Conservation (phyloP, 2,888 invertebrate genomes). For the Drosophila parthenogenetica region DNA sequence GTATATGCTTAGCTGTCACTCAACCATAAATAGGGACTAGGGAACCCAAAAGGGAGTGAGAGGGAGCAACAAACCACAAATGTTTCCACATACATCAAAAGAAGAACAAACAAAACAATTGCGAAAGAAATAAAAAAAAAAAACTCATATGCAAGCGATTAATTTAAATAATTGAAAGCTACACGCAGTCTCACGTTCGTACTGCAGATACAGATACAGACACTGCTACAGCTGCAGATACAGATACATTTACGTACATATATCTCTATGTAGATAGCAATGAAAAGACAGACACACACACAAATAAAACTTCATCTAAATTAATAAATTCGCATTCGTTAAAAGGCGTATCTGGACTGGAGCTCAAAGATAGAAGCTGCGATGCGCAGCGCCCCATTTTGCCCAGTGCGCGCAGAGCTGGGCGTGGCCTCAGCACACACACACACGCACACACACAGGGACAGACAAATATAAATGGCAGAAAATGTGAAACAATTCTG, state of each 20-base stretch:
- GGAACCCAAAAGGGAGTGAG: background rate
- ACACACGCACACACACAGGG: conserved; percentile 4
- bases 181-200: conserved; percentile 25
- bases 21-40: conserved; percentile 2
- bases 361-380: conserved; percentile 1
- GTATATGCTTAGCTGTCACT: conserved; percentile 24
- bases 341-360: conserved; percentile 26
- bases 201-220: conserved; percentile 21
- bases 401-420: conserved; percentile 21
- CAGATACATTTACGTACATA: conserved; percentile 13
- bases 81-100: conserved; percentile 7
- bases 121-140: conserved; percentile 8
- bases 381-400: conserved; percentile 36
- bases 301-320: conserved; percentile 46
- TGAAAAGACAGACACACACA: conserved; percentile 4
- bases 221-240: conserved; percentile 13
- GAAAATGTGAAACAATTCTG: conserved; percentile 15
- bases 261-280: conserved; percentile 2
- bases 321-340: conserved; percentile 51
- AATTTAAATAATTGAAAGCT: conserved; percentile 54
- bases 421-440: conserved; percentile 26
- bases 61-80: conserved; percentile 9
- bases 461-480: conserved; percentile 13
- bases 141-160: conserved; percentile 43
- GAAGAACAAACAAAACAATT: conserved; percentile 8